Evolutionary conservation across 2,888 invertebrate genomes (phyloP), one percentile per base, ranked within the genome.

Genomic region (Melikaiella ostensackeni): DNA sequence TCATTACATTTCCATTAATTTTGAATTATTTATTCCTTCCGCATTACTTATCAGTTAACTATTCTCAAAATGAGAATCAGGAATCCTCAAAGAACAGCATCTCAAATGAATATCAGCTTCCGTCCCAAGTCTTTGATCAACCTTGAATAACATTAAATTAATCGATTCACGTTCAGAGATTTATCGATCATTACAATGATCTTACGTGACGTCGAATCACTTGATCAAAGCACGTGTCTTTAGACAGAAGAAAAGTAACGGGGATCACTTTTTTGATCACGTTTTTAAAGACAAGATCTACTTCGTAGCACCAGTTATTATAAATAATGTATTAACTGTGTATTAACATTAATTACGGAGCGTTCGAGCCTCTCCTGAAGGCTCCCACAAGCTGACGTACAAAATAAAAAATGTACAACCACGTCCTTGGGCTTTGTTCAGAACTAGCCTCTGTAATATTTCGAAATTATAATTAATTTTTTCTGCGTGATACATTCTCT

Each of bases 401-500:
- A n/a, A 9, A 11, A 30, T 27, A 50, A 5, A 16, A 57, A 24
- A 21, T 24, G 27, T 66, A 9, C 2, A 27, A 66, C 24, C 46
- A 38, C 30, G 77, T 76, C 76, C 77, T 77, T 79, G 77, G 63
- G 63, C 79, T 77, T 77, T 63, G 70, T 30, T 66, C 27, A 46
- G 75, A 74, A 35, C 59, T 42, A 42, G 50, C 55, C 50, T 79
- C 74, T 76, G 63, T 77, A 74, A 64, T 70, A 77, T 77, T 80
- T 77, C 42, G 76, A 79, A 79, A 82, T 81, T 76, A 76, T 75
- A 78, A 81, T 82, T 78, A 77, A 79, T 78, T 81, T 82, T 76
- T 73, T 75, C 55, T 75, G 76, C 76, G 63, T 63, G 77, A 61
- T 70, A 61, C 63, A 55, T 24, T 59, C 61, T 46, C 50, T 66